Evolutionary conservation across 2,113 vertebrate genomes (phyloP).

Genomic region (Balaenoptera acutorostrata): DNA sequence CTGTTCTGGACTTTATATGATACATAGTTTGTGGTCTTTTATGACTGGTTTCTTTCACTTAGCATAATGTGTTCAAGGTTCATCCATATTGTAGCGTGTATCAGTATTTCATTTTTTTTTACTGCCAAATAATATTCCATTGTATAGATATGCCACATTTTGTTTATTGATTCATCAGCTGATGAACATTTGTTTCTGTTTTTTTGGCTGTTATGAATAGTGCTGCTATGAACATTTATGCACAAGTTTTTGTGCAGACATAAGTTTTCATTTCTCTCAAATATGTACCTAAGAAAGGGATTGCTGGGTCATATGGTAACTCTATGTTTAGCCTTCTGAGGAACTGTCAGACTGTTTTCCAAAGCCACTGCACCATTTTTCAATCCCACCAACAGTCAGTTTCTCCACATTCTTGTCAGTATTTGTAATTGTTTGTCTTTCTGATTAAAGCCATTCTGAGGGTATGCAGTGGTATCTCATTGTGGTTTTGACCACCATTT

Average conservation of each 20-base stretch:
- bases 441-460: neutral
- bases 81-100: neutral
- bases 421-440: neutral
- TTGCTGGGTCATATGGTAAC: neutral
- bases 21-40: neutral
- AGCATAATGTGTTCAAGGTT: neutral
- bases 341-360: neutral
- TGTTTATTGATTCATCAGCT: neutral
- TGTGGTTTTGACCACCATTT: neutral
- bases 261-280: neutral
- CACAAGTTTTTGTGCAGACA: neutral
- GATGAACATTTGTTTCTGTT: neutral
- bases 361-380: neutral
- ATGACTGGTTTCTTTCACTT: neutral
- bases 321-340: neutral
- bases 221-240: neutral
- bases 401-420: neutral
- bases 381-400: neutral
- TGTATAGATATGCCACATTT: neutral
- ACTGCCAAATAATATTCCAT: neutral
- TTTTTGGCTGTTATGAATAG: neutral
- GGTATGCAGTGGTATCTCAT: neutral
- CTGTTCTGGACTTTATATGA: neutral
- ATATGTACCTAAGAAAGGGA: neutral
- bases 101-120: neutral